Percentiles rank a stretch among this genome's conserved stretches.
These are phyloP conservation scores for Azorinus chamasolen DNA, from an alignment of 2,888 invertebrate genomes.

Conservation along the genomic window DNA sequence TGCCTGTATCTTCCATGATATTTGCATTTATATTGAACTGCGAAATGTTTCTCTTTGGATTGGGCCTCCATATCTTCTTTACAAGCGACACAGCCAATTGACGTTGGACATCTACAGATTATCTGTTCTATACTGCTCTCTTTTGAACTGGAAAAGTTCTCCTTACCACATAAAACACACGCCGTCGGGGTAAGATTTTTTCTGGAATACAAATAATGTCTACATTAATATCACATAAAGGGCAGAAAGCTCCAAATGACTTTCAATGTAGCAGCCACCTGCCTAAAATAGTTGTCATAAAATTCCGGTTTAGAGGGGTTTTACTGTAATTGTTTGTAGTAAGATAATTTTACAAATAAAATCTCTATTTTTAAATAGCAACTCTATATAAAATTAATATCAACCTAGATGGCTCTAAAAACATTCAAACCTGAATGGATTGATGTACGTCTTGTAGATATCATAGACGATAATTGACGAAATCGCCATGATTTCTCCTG, in stretches of 20 bases:
- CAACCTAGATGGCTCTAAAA: too few relatives aligned
- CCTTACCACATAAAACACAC: constrained; percentile 63
- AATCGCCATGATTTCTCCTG: constrained; percentile 75
- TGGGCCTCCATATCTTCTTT: constrained; percentile 38
- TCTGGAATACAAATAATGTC: constrained; percentile 20
- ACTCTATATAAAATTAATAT: too few relatives aligned
- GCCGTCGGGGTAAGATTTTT: constrained; percentile 30
- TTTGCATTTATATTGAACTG: constrained; percentile 57
- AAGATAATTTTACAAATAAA: too few relatives aligned
- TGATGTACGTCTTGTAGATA: constrained; percentile 72
- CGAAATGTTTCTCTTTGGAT: constrained; percentile 3
- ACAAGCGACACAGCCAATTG: constrained; percentile 58
- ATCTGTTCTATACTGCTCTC: neutral
- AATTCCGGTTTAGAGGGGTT: too few relatives aligned
- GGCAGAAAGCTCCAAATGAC: too few relatives aligned
- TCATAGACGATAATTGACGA: constrained; percentile 69
- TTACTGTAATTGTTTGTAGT: too few relatives aligned
- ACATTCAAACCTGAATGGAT: constrained; percentile 67
- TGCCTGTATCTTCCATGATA: constrained; percentile 67
- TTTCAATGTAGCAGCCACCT: too few relatives aligned
- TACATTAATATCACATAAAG: too few relatives aligned
- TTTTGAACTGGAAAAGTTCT: constrained; percentile 7
- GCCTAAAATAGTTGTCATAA: too few relatives aligned
- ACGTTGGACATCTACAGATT: constrained; percentile 56
- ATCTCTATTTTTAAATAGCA: too few relatives aligned